Conservation (phyloP, 30 jellyfish, hydroid and myxozoan genomes). For the Aurelia sp. region DNA sequence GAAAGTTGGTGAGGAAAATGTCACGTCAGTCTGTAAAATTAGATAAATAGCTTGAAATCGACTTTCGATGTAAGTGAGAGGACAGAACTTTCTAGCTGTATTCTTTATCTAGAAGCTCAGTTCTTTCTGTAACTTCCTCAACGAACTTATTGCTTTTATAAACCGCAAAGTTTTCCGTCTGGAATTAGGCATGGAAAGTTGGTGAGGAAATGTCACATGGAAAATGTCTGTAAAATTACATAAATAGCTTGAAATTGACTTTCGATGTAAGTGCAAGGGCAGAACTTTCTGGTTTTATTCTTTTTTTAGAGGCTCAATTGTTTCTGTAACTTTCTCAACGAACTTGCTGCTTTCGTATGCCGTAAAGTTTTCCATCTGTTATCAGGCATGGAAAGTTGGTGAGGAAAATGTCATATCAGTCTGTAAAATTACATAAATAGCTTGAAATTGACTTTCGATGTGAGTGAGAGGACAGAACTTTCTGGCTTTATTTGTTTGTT, state of each 20-base stretch:
- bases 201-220: not conserved
- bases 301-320: too few species aligned
- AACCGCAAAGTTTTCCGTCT: too few species aligned
- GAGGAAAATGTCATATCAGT: slow-evolving; percentile 26
- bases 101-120: too few species aligned
- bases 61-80: slow-evolving; percentile 14
- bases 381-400: slow-evolving; percentile 15
- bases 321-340: too few species aligned
- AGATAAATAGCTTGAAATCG: slow-evolving; percentile 37
- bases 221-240: slow-evolving; percentile 12
- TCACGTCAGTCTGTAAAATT: slow-evolving; percentile 22
- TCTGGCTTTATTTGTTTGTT: too few species aligned
- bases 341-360: too few species aligned
- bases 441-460: slow-evolving; percentile 31
- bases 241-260: slow-evolving; percentile 41
- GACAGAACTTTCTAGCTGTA: too few species aligned
- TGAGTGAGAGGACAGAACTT: slow-evolving; percentile 12
- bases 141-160: too few species aligned
- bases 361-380: not conserved
- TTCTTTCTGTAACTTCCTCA: too few species aligned
- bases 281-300: not conserved
- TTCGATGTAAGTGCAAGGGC: slow-evolving; percentile 18
- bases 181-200: too few species aligned
- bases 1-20: slow-evolving; percentile 22
- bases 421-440: slow-evolving; percentile 34